These are phyloP conservation scores for Clytia hemisphaerica DNA, from an alignment of 30 jellyfish, hydroid and myxozoan species.

Conservation along the genomic window DNA sequence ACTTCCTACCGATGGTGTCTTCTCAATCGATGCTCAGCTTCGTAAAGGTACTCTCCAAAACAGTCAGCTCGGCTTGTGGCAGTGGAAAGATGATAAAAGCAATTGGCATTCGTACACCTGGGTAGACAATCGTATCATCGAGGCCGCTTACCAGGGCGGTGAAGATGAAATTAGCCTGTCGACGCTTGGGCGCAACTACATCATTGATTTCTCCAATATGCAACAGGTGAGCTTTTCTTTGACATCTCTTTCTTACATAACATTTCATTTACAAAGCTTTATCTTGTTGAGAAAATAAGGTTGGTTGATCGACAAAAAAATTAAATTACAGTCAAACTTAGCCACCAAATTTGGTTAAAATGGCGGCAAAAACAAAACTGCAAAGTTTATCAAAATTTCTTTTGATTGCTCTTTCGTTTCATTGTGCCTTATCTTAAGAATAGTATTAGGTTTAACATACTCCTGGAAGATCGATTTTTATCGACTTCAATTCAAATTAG, in stretches of 20 bases:
- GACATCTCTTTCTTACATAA: background rate
- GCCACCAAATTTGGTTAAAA: background rate
- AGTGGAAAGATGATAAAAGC: slow-evolving; percentile 92
- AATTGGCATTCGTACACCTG: slow-evolving; percentile 90
- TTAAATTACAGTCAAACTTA: background rate
- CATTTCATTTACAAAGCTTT: no score
- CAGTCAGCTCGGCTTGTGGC: slow-evolving; percentile 73
- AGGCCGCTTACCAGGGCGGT: slow-evolving; percentile 91
- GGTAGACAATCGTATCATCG: slow-evolving; percentile 89
- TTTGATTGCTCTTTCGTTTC: no score
- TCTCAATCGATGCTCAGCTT: slow-evolving; percentile 60
- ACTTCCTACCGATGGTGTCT: slow-evolving; percentile 78
- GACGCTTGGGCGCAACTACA: slow-evolving; percentile 88
- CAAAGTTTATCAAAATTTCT: background rate
- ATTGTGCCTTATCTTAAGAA: no score
- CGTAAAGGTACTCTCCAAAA: slow-evolving; percentile 61
- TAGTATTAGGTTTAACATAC: no score
- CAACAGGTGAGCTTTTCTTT: slow-evolving; percentile 60
- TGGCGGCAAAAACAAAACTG: background rate
- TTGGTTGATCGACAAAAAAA: background rate
- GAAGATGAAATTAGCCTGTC: slow-evolving; percentile 93
- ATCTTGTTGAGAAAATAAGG: no score
- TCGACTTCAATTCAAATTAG: no score
- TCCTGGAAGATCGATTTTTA: background rate
- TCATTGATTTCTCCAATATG: slow-evolving; percentile 80